Evolutionary conservation across 2,888 invertebrate species (phyloP), one percentile per base, ranked within the genome.

Genomic region (Troglohyphantes excavatus): DNA sequence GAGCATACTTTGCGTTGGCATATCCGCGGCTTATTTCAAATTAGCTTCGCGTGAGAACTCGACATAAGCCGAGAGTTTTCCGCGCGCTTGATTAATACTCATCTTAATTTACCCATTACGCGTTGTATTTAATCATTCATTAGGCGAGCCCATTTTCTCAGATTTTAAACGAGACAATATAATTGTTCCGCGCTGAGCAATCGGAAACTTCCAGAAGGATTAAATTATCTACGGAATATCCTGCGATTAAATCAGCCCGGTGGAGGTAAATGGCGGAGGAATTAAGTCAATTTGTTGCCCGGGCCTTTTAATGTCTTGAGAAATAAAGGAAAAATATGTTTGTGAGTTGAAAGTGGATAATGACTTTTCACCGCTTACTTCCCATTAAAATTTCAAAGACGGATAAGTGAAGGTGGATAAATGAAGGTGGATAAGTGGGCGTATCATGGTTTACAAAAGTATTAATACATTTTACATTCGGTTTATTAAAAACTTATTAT

Each of bases 81-180:
- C 33, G n/a, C 61, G 33, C 26, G n/a, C n/a, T 43, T 59, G 39
- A 76, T 76, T 76, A 76, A 76, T 61, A 61, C 33, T 76, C 21
- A 17, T 59, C 59, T 59, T 59, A 33, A 76, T 76, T 76, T 76
- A 63, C 27, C 61, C 76, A 63, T 61, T 61, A 29, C 76, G 21
- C 76, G 33, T 76, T 61, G 33, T 59, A 63, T 76, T 76, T 76
- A 61, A 61, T 76, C 76, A 63, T 76, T 76, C 61, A 63, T 76
- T 76, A 76, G 27, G 33, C 29, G 29, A 29, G 39, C 70, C 61
- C 61, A 29, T 76, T 76, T 76, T 63, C 61, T 19, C 21, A 29
- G 29, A 59, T 29, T n/a, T 59, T 76, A 33, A 76, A 76, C 29
- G 61, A 33, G 19, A 27, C 21, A 33, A 27, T 63, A 23, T 76